Percentiles rank a stretch among this genome's conserved stretches.
Conservation (phyloP, 1,140 invertebrate genomes). For the Lethocerus indicus region DNA sequence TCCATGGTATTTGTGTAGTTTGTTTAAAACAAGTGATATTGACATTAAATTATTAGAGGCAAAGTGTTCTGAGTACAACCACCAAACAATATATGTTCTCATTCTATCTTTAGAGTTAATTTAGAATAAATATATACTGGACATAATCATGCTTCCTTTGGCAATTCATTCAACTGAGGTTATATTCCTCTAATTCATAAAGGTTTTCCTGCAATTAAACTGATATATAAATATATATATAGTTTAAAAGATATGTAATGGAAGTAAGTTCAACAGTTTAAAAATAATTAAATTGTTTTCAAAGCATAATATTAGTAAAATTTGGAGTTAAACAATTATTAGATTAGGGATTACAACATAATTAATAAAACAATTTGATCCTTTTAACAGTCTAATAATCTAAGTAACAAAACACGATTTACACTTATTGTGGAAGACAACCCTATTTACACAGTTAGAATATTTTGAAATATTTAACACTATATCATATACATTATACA, state of each 20-base stretch:
- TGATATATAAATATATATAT: too few relatives aligned
- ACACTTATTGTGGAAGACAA: constrained; percentile 13
- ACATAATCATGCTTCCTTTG: too few relatives aligned
- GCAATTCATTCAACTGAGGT: too few relatives aligned
- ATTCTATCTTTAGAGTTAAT: too few relatives aligned
- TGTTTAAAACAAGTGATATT: too few relatives aligned
- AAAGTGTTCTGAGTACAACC: too few relatives aligned
- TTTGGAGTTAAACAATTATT: not conserved
- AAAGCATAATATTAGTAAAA: not conserved
- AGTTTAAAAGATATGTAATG: not conserved
- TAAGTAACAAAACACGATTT: constrained; percentile 5
- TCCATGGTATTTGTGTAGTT: too few relatives aligned
- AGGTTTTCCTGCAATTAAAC: too few relatives aligned
- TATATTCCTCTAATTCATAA: too few relatives aligned
- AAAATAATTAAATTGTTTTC: not conserved
- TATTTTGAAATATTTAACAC: not conserved
- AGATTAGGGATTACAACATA: not conserved
- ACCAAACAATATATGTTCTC: too few relatives aligned
- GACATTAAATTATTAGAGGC: too few relatives aligned
- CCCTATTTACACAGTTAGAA: constrained; percentile 11
- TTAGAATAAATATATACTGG: too few relatives aligned
- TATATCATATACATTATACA: not conserved
- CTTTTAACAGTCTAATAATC: not conserved
- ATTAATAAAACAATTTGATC: not conserved
- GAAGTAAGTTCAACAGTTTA: not conserved